Evolutionary conservation across 2,113 vertebrate species (phyloP).

Genomic region (Crotalus horridus): DNA sequence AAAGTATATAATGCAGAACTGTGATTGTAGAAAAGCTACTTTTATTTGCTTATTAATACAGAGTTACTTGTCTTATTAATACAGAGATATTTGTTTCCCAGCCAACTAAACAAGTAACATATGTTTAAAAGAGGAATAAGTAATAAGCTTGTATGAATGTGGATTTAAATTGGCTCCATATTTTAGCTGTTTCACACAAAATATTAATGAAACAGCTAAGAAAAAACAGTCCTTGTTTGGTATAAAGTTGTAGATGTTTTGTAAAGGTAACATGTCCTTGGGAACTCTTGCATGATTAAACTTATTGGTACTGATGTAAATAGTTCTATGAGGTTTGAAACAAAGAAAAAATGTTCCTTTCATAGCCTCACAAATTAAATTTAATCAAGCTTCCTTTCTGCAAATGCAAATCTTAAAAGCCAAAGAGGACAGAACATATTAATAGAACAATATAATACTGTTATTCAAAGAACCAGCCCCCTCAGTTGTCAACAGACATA

Average conservation of each 20-base stretch:
- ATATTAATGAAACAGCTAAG: not conserved
- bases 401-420: slow-evolving; percentile 46
- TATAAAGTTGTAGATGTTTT: not conserved
- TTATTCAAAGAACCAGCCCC: not conserved
- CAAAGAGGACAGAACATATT: slow-evolving; percentile 30
- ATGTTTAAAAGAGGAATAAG: not conserved
- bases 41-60: not conserved
- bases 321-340: slow-evolving; percentile 10
- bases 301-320: not conserved
- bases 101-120: not conserved
- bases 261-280: not conserved
- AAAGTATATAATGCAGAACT: not conserved
- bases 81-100: not conserved
- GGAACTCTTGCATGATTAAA: not conserved
- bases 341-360: slow-evolving; percentile 37
- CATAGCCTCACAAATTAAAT: slow-evolving; percentile 45
- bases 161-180: not conserved
- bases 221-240: not conserved
- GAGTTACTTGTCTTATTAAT: not conserved
- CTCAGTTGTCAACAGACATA: slow-evolving; percentile 16
- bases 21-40: not conserved
- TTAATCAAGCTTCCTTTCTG: slow-evolving; percentile 44
- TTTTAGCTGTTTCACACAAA: not conserved
- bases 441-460: slow-evolving; percentile 19
- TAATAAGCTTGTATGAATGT: not conserved